Evolutionary conservation across 2,113 vertebrate genomes (phyloP).

Genomic region (Caretta caretta): DNA sequence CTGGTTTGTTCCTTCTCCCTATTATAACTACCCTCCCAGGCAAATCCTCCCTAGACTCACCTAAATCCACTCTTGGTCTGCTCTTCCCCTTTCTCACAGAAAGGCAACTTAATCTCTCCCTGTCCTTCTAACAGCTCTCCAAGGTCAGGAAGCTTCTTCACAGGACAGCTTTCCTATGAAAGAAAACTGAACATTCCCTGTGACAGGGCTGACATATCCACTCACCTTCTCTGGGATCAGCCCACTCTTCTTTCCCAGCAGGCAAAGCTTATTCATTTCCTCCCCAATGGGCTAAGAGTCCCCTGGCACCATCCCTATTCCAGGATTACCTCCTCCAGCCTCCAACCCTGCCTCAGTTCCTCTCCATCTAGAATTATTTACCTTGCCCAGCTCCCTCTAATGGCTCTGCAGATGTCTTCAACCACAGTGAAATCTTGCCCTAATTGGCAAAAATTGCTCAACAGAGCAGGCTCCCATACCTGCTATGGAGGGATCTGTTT

Average conservation of each 20-base stretch:
- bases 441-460: no score
- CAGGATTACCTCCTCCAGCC: no score
- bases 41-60: background rate
- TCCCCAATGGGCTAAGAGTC: background rate
- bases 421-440: no score
- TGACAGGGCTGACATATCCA: background rate
- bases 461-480: no score
- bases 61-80: background rate
- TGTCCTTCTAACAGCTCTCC: background rate
- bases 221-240: background rate
- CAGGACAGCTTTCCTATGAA: background rate
- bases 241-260: background rate
- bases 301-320: no score
- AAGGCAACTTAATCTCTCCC: background rate
- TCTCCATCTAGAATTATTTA: no score
- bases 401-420: no score
- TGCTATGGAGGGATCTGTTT: no score
- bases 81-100: background rate
- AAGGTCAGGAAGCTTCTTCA: background rate
- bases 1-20: background rate
- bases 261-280: background rate
- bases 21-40: background rate
- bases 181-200: background rate
- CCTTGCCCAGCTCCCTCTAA: no score
- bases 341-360: no score